phyloP scores from a whole-genome alignment of 1,140 invertebrate genomes.

The Eufriesea mexicana region DNA sequence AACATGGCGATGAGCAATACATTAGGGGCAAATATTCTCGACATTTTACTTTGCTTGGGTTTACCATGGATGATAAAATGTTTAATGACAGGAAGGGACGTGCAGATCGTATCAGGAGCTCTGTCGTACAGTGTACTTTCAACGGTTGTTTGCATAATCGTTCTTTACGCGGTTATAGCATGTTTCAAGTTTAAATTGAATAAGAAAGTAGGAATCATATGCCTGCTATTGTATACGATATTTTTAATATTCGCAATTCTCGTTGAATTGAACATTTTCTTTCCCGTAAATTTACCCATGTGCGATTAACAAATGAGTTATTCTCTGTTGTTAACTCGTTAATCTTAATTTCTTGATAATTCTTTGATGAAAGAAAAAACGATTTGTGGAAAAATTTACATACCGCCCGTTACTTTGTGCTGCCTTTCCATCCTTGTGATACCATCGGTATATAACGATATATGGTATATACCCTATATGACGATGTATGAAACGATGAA shows the following conservation, averaged over 20 bases:
- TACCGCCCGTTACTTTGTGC: too few species aligned
- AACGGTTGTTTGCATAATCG: conserved; percentile 84
- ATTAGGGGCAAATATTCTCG: conserved; percentile 92
- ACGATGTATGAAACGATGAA: too few species aligned
- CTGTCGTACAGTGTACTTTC: conserved; percentile 87
- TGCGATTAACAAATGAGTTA: conserved; percentile 62
- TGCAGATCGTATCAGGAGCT: conserved; percentile 84
- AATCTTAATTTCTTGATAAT: too few species aligned
- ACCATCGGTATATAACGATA: too few species aligned
- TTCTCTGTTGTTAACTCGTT: background rate
- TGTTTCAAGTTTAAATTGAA: conserved; percentile 84
- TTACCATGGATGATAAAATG: conserved; percentile 92
- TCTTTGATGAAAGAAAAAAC: too few species aligned
- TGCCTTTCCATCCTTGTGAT: too few species aligned
- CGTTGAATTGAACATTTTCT: conserved; percentile 84
- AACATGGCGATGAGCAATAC: conserved; percentile 94
- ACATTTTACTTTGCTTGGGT: conserved; percentile 92
- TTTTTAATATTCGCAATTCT: conserved; percentile 86
- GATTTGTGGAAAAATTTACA: too few species aligned
- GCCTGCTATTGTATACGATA: conserved; percentile 84
- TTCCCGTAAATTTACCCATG: conserved; percentile 78
- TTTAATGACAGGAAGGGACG: conserved; percentile 82
- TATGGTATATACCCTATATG: too few species aligned
- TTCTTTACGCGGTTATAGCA: conserved; percentile 83
- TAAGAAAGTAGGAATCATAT: conserved; percentile 83